Evolutionary conservation across 2,797 vertebrate species (phyloP).

Genomic region (Sciurus vulgaris): DNA sequence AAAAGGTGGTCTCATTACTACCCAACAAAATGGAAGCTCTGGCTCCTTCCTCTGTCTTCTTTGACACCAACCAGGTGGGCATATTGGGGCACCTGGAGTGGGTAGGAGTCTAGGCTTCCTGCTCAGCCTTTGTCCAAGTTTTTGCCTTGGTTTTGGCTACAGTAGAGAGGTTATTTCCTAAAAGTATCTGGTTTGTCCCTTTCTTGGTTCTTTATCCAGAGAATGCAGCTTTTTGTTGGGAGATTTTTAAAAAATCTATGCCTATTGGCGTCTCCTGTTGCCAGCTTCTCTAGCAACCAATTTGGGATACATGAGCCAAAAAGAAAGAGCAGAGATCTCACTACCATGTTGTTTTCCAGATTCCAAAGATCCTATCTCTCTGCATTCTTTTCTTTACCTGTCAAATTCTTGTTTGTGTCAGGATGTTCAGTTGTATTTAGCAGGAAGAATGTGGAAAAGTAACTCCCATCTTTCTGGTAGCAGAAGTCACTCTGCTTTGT

Average conservation of each 20-base stretch:
- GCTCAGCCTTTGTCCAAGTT: background rate
- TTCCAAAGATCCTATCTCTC: background rate
- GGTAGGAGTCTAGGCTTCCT: background rate
- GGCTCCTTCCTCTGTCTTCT: background rate
- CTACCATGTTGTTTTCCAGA: background rate
- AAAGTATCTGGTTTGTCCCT: background rate
- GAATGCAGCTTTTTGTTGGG: background rate
- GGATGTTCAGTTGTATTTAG: background rate
- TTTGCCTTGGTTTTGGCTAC: background rate
- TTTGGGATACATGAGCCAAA: background rate
- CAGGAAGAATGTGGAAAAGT: background rate
- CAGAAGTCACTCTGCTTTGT: background rate
- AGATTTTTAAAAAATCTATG: background rate
- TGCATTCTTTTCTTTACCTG: background rate
- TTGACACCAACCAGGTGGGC: background rate
- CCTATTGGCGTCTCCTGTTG: background rate
- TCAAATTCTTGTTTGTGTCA: background rate
- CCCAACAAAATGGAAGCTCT: background rate
- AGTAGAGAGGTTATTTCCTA: conserved; percentile 8
- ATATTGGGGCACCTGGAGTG: background rate
- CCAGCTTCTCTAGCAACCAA: background rate
- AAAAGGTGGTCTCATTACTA: background rate
- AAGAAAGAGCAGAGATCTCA: background rate
- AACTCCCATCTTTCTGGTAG: background rate
- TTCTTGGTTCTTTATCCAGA: background rate